Evolutionary conservation across 2,888 invertebrate species (phyloP).

Genomic region (Digitonthophagus gazella): DNA sequence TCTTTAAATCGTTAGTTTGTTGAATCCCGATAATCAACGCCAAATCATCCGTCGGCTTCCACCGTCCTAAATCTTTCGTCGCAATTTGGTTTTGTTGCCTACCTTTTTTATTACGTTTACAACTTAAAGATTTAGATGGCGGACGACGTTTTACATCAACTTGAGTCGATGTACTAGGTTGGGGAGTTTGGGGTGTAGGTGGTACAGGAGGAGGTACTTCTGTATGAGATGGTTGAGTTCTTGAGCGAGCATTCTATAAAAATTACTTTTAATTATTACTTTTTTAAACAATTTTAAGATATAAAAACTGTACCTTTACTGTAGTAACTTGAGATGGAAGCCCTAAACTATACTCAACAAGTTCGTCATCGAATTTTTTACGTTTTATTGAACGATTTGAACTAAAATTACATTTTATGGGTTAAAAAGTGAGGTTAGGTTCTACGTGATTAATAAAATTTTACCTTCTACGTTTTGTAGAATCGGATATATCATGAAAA

Average conservation of each 20-base stretch:
- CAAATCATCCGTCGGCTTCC: constrained; percentile 97
- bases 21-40: constrained; percentile 90
- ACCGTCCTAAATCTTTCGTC: constrained; percentile 84
- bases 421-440: constrained; percentile 4
- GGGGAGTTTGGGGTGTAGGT: constrained; percentile 42
- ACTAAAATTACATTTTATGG: constrained; percentile 59
- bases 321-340: constrained; percentile 55
- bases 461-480: constrained; percentile 46
- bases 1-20: constrained; percentile 77
- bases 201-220: constrained; percentile 44
- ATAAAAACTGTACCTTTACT: constrained; percentile 43
- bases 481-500: constrained; percentile 43
- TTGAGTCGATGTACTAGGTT: constrained; percentile 40
- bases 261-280: neutral
- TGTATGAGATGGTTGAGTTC: constrained; percentile 51
- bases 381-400: constrained; percentile 94
- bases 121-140: constrained; percentile 43
- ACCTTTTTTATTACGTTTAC: constrained; percentile 59
- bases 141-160: constrained; percentile 51
- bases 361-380: constrained; percentile 94
- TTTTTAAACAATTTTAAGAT: neutral
- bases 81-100: constrained; percentile 68
- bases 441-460: constrained; percentile 7
- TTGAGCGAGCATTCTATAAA: constrained; percentile 45
- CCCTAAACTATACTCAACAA: constrained; percentile 87